Evolutionary conservation across 2,888 invertebrate genomes (phyloP), one percentile per base, ranked within the genome.

Genomic region (Luffia ferchaultella): DNA sequence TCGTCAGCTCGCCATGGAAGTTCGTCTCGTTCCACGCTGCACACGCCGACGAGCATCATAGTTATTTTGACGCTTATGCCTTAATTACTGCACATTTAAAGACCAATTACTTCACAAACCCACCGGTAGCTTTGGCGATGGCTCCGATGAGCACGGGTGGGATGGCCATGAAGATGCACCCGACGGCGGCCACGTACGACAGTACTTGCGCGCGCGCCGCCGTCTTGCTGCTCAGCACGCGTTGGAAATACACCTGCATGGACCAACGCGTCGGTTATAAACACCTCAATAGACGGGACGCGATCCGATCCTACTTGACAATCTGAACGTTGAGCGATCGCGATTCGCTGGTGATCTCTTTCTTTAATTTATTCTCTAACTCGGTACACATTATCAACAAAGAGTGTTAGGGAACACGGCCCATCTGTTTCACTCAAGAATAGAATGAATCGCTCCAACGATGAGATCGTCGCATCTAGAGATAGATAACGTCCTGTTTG

Each of bases 141-240:
- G 97, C 97, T 56, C 98, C 98, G 63, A 99, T 97, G 53, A 98
- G 87, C 52, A 98, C 95, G 1, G 98, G 96, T 40, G 98, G 98
- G 61, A 98, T 92, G 46, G 98, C 97, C 97, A 98, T 97, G 64
- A 98, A 82, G 63, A 98, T 90, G 78, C 98, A 98, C 17, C 98
- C 98, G 55, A 93, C 80, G 5, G 98, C 98, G 1, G 98, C 98
- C 48, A 98, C 95, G 77, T 95, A 99, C 19, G 97, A 98, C 59
- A 99, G 85, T 50, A 96, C 73, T 82, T 98, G 97, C 43, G 98
- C 98, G 50, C 96, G 89, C 5, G 90, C 90, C 0, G 98, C 97
- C 1, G 96, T 93, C 86, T 96, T 97, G 65, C 97, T 96, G 54
- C 98, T 98, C 62, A 99, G 84, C 49, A 99, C 98, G 43, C 98